A percentile compares a stretch with the other conserved stretches of the same genome.
Evolutionary conservation across 1,140 invertebrate species (phyloP).

Genomic region (Tetramorium parvispinum): DNA sequence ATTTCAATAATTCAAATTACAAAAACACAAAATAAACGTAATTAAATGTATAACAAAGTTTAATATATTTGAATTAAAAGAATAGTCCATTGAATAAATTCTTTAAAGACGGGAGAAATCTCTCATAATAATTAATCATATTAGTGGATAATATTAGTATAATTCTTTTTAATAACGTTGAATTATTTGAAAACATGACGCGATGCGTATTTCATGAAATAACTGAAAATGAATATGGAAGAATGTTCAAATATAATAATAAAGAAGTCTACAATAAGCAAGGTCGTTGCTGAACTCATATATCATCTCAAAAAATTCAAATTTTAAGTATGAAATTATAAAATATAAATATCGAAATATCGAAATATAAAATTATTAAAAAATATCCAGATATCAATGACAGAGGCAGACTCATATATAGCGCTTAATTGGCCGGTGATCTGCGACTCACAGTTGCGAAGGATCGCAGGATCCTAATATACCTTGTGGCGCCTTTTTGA

Average conservation of each 20-base stretch:
- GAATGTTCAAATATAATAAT: background rate
- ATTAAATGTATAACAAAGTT: background rate
- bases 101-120: background rate
- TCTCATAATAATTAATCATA: background rate
- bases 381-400: background rate
- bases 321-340: background rate
- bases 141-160: background rate
- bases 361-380: background rate
- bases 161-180: background rate
- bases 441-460: background rate
- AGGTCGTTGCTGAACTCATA: background rate
- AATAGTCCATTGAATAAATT: background rate
- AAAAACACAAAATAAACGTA: background rate
- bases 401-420: background rate
- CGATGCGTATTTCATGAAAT: background rate
- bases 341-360: background rate
- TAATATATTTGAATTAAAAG: background rate
- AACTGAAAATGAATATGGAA: background rate
- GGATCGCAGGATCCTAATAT: background rate
- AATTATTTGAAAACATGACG: no score
- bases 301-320: no score
- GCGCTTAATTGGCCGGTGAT: background rate
- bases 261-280: background rate
- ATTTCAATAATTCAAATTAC: background rate
- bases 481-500: constrained; percentile 70